Evolutionary conservation across 92 coral and sea anemone species (phyloP).

Genomic region (Bergia puertoricense): DNA sequence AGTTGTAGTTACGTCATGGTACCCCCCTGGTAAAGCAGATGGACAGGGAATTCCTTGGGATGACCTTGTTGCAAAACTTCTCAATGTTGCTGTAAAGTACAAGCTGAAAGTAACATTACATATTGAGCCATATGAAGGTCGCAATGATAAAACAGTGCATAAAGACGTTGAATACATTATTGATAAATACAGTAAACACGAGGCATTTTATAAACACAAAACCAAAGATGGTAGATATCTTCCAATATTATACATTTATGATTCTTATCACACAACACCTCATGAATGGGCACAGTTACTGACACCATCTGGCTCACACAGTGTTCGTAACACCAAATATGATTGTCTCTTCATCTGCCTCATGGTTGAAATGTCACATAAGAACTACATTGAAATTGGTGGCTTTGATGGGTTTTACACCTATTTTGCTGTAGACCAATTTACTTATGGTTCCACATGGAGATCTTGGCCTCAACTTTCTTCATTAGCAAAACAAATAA

Average conservation of each 20-base stretch:
- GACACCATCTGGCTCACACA: slow-evolving; percentile 76
- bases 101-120: slow-evolving; percentile 80
- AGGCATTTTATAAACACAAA: slow-evolving; percentile 85
- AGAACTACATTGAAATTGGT: slow-evolving; percentile 71
- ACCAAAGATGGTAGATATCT: slow-evolving; percentile 65
- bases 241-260: slow-evolving; percentile 88
- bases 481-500: slow-evolving; percentile 75
- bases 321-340: slow-evolving; percentile 83
- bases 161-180: slow-evolving; percentile 81
- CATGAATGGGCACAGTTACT: slow-evolving; percentile 85
- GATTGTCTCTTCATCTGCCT: slow-evolving; percentile 92
- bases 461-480: slow-evolving; percentile 79
- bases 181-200: slow-evolving; percentile 68
- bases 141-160: slow-evolving; percentile 79
- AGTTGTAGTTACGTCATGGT: slow-evolving; percentile 93
- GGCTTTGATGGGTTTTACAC: slow-evolving; percentile 98
- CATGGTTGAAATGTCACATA: slow-evolving; percentile 81
- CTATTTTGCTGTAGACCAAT: slow-evolving; percentile 90
- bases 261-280: slow-evolving; percentile 88
- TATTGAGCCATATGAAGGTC: slow-evolving; percentile 87
- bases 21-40: slow-evolving; percentile 89
- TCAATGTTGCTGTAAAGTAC: slow-evolving; percentile 75
- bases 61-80: slow-evolving; percentile 56
- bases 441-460: slow-evolving; percentile 93
- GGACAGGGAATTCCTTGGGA: slow-evolving; percentile 88